Conservation (phyloP, 2,797 vertebrate genomes). For the Epinephelus malabaricus region DNA sequence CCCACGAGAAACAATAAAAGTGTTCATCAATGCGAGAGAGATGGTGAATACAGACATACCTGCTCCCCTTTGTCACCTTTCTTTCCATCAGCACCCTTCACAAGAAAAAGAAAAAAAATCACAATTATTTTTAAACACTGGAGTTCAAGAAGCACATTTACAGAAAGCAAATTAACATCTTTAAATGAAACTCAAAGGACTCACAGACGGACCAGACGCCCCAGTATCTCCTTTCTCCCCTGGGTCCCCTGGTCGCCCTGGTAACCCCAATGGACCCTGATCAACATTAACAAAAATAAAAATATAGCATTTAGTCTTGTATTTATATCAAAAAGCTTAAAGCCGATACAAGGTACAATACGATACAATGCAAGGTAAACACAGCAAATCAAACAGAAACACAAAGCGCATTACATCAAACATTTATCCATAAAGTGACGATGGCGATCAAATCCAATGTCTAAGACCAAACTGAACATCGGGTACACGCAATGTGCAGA, state of each 20-base stretch:
- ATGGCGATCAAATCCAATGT: not conserved
- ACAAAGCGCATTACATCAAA: not conserved
- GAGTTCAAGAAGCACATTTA: not conserved
- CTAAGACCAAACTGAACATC: not conserved
- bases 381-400: not conserved
- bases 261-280: conserved; percentile 89
- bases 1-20: conserved; percentile 38
- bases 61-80: conserved; percentile 89
- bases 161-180: not conserved
- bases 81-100: conserved; percentile 84
- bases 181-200: conserved; percentile 28
- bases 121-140: conserved; percentile 1
- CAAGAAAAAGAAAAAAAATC: conserved; percentile 39
- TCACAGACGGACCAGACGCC: conserved; percentile 74
- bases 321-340: not conserved
- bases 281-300: conserved; percentile 23
- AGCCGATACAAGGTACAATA: not conserved
- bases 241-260: conserved; percentile 87
- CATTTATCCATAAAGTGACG: not conserved
- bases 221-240: conserved; percentile 89
- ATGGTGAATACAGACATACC: conserved; percentile 79
- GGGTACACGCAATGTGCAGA: not conserved
- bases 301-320: not conserved
- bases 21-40: conserved; percentile 12
- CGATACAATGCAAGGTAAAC: not conserved